phyloP scores from a whole-genome alignment of 1,140 invertebrate species.

The Pseudomyrmex concolor region DNA sequence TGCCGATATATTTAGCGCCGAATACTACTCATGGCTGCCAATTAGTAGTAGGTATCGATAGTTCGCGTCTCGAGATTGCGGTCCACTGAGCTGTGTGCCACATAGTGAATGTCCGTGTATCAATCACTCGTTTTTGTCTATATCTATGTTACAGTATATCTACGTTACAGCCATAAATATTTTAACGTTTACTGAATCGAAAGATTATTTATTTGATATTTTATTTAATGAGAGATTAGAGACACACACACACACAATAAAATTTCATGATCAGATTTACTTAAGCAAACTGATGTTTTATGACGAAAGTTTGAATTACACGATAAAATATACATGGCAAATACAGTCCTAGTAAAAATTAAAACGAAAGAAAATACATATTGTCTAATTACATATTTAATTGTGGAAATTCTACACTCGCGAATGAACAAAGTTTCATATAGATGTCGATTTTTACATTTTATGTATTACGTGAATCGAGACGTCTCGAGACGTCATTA shows the following conservation, averaged over 20 bases:
- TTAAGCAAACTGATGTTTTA: no score
- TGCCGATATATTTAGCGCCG: constrained; percentile 56
- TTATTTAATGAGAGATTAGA: no score
- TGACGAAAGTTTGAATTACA: no score
- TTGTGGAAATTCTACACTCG: neutral
- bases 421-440: constrained; percentile 20
- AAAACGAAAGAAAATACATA: no score
- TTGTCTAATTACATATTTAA: no score
- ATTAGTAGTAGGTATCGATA: constrained; percentile 65
- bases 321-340: no score
- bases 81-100: constrained; percentile 26
- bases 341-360: no score
- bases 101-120: constrained; percentile 37
- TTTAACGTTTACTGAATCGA: neutral
- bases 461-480: neutral
- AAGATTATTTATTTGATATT: no score
- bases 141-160: neutral
- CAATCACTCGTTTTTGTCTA: constrained; percentile 47
- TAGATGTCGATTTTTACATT: constrained; percentile 48
- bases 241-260: no score
- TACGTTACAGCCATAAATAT: neutral
- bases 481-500: constrained; percentile 55
- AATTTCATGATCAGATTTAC: no score
- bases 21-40: constrained; percentile 58
- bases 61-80: constrained; percentile 48